phyloP scores from a whole-genome alignment of 53 echinoderm and acorn worm species.

The Luidia sarsii region DNA sequence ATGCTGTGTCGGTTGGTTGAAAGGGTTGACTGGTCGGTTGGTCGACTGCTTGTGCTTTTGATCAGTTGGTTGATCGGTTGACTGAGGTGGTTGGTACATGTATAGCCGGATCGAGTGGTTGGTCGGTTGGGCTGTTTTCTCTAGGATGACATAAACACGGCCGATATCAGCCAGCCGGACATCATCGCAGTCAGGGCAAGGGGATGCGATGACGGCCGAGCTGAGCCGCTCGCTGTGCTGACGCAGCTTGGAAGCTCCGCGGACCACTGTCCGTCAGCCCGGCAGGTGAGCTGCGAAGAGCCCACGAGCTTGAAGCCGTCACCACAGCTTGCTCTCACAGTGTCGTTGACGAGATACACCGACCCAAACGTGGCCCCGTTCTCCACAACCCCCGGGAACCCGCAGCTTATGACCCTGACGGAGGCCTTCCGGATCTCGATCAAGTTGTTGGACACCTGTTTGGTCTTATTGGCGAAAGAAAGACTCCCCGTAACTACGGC shows the following conservation, averaged over 20 bases:
- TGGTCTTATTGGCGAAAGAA: conserved; percentile 49
- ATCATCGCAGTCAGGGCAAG: too few species aligned
- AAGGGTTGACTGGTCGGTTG: too few species aligned
- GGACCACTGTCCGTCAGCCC: conserved; percentile 33
- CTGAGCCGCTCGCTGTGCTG: too few species aligned
- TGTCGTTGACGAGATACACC: conserved; percentile 45
- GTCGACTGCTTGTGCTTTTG: too few species aligned
- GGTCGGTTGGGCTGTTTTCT: too few species aligned
- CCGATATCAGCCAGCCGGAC: too few species aligned
- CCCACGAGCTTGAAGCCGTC: conserved; percentile 25
- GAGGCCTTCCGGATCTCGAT: conserved; percentile 32
- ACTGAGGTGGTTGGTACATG: too few species aligned
- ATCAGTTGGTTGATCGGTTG: too few species aligned
- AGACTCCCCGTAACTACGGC: conserved; percentile 43
- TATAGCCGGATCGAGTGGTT: too few species aligned
- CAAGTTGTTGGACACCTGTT: background rate
- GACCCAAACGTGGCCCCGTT: conserved; percentile 37
- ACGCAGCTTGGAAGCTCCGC: conserved; percentile 4
- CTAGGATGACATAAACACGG: too few species aligned
- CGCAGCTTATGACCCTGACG: conserved; percentile 62
- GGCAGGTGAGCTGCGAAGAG: conserved; percentile 25
- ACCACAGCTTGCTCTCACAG: conserved; percentile 7
- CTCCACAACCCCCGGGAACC: conserved; percentile 52
- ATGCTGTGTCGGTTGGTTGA: too few species aligned
- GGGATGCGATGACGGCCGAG: too few species aligned